A percentile compares a stretch with the other conserved stretches of the same genome.
These are phyloP conservation scores for Aphodius granarius DNA, from an alignment of 2,888 invertebrate genomes.

Conservation along the genomic window DNA sequence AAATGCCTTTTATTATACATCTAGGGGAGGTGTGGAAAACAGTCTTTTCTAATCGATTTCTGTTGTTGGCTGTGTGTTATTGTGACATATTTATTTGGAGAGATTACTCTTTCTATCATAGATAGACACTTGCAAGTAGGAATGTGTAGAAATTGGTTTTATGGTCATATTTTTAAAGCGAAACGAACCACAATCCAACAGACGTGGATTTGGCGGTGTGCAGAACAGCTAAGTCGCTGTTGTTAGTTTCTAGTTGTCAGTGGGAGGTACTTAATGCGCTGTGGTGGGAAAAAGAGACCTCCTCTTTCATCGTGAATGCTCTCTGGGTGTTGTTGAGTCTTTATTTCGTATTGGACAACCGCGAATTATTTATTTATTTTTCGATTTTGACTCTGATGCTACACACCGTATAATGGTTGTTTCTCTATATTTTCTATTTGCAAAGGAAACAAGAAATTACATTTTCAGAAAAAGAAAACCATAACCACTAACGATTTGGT, in stretches of 20 bases:
- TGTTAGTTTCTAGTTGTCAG: not conserved
- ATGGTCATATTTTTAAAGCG: too few species aligned
- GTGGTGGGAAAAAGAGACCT: not conserved
- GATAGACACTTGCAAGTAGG: too few species aligned
- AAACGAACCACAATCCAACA: too few species aligned
- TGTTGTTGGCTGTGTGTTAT: too few species aligned
- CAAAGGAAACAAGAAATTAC: too few species aligned
- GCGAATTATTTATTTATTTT: not conserved
- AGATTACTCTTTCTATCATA: too few species aligned
- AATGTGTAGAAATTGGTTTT: too few species aligned
- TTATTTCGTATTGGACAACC: not conserved
- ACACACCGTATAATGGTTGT: too few species aligned
- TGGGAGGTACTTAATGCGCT: not conserved
- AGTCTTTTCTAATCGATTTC: too few species aligned
- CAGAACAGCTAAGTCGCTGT: not conserved
- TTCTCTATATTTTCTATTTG: too few species aligned
- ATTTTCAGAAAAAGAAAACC: too few species aligned
- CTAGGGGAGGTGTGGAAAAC: not conserved
- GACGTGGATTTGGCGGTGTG: not conserved
- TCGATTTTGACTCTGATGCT: not conserved
- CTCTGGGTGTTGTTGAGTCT: not conserved
- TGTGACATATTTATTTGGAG: too few species aligned
- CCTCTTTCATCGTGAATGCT: not conserved
- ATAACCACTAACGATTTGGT: not conserved
- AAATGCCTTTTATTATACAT: not conserved